phyloP scores from a whole-genome alignment of 1,140 invertebrate genomes.

The Ooceraea biroi region DNA sequence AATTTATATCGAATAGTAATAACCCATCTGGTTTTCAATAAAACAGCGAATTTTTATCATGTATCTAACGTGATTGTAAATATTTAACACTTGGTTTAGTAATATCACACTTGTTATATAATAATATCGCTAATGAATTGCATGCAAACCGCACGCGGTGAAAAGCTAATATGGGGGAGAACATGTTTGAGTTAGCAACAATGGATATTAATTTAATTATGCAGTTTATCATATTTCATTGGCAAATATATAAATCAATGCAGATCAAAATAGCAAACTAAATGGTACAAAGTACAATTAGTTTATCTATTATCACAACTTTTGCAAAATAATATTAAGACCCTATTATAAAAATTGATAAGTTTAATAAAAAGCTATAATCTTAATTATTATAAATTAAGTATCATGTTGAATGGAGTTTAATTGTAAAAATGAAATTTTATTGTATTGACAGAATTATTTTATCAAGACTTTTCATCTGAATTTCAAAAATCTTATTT shows the following conservation, averaged over 20 bases:
- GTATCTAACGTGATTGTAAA: constrained; percentile 3
- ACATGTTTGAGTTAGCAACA: constrained; percentile 38
- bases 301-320: not conserved
- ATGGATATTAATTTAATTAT: constrained; percentile 29
- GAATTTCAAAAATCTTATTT: not conserved
- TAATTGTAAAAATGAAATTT: not conserved
- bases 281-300: not conserved
- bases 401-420: not conserved
- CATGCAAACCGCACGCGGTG: not conserved
- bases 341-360: not conserved
- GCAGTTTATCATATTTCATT: constrained; percentile 23
- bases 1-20: not conserved
- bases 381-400: constrained; percentile 3
- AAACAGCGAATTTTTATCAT: not conserved
- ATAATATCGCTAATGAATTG: constrained; percentile 52
- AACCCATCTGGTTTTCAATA: not conserved
- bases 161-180: constrained; percentile 56
- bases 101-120: constrained; percentile 38
- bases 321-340: constrained; percentile 9
- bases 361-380: not conserved
- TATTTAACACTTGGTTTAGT: constrained; percentile 13
- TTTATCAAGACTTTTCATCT: not conserved
- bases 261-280: not conserved
- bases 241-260: constrained; percentile 26
- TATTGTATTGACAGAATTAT: not conserved